phyloP scores from a whole-genome alignment of 2,888 invertebrate species.

The Fragum sueziense region DNA sequence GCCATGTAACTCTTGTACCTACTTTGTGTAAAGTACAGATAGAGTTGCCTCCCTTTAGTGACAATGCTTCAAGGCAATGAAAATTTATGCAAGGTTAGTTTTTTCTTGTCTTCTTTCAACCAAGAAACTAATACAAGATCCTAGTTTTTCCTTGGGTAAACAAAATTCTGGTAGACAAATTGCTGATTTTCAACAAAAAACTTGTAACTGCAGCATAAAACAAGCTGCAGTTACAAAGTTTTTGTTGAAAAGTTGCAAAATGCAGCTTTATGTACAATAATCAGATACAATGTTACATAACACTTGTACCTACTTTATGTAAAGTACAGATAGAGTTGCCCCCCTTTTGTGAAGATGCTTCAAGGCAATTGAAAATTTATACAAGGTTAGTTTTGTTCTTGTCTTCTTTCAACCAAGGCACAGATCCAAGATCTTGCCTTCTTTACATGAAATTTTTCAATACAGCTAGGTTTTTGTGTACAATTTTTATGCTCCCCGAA shows the following conservation, averaged over 20 bases:
- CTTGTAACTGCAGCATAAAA: no score
- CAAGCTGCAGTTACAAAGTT: no score
- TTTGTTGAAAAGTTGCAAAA: no score
- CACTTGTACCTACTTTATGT: constrained; percentile 3
- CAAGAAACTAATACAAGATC: no score
- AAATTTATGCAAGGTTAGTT: constrained; percentile 36
- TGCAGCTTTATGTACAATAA: constrained; percentile 33
- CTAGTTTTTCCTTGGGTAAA: constrained; percentile 33
- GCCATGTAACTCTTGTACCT: constrained; percentile 7
- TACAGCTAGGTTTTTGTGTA: no score
- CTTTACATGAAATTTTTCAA: no score
- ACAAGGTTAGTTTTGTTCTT: constrained; percentile 34
- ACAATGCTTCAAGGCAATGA: constrained; percentile 15
- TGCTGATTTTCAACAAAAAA: no score
- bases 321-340: constrained; percentile 35
- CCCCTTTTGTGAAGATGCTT: constrained; percentile 1
- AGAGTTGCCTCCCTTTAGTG: constrained; percentile 20
- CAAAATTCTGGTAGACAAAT: constrained; percentile 28
- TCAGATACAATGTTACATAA: constrained; percentile 32
- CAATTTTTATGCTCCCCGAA: no score
- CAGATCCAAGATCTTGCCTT: no score
- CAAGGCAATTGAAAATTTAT: constrained; percentile 27
- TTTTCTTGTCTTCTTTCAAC: no score
- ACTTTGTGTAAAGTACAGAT: constrained; percentile 27
- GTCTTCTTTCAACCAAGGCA: no score